Evolutionary conservation across 2,888 invertebrate species (phyloP).

Genomic region (Ornithoptera alexandrae): DNA sequence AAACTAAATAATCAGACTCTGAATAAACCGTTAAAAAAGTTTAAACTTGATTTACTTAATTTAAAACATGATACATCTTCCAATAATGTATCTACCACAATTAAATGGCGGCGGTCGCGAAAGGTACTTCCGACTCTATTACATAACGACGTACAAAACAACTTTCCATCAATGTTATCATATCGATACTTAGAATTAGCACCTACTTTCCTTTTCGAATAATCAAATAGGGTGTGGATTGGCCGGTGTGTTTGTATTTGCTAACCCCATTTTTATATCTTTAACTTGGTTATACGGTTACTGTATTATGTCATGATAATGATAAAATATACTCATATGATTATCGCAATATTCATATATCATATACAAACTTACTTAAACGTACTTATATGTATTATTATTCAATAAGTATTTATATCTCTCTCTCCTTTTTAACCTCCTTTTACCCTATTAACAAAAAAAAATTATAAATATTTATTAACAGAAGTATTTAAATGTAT

Average conservation of each 20-base stretch:
- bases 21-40: too few species aligned
- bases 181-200: constrained; percentile 29
- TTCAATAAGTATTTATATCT: too few species aligned
- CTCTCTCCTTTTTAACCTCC: too few species aligned
- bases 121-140: constrained; percentile 25
- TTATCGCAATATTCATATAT: constrained; percentile 12
- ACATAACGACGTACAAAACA: constrained; percentile 29
- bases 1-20: too few species aligned
- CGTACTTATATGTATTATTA: too few species aligned
- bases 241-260: constrained; percentile 11
- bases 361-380: too few species aligned
- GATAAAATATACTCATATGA: constrained; percentile 16
- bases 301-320: constrained; percentile 25
- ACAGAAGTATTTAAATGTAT: too few species aligned
- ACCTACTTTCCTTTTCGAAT: constrained; percentile 31
- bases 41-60: too few species aligned
- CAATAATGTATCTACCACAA: constrained; percentile 19
- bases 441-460: too few species aligned
- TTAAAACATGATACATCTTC: constrained; percentile 12
- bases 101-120: constrained; percentile 17
- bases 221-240: constrained; percentile 28
- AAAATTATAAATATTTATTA: too few species aligned
- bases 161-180: constrained; percentile 32
- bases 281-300: constrained; percentile 28
- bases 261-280: constrained; percentile 30